Evolutionary conservation across 1,140 invertebrate species (phyloP).

Genomic region (Holotrichia oblita): DNA sequence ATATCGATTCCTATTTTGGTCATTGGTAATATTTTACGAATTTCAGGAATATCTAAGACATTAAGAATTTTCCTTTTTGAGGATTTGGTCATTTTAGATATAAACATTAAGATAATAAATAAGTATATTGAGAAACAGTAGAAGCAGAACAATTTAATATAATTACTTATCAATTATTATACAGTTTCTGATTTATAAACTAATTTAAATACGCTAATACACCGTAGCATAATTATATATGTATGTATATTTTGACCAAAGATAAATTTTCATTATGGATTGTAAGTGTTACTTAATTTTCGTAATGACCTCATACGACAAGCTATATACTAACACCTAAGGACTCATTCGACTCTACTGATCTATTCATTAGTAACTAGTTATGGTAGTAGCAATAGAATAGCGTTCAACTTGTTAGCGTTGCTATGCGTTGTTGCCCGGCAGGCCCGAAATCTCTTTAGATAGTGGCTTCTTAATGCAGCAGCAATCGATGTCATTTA

Average conservation of each 20-base stretch:
- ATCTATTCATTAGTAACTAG: constrained; percentile 34
- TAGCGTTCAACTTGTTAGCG: constrained; percentile 18
- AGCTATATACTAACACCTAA: constrained; percentile 22
- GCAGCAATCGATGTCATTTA: constrained; percentile 23
- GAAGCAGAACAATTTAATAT: neutral
- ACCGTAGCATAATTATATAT: constrained; percentile 15
- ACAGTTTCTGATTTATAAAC: constrained; percentile 12
- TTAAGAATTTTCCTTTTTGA: too few relatives aligned
- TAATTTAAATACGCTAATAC: constrained; percentile 9
- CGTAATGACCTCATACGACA: constrained; percentile 28
- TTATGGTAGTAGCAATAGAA: constrained; percentile 5
- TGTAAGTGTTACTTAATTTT: constrained; percentile 37
- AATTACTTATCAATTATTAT: constrained; percentile 20
- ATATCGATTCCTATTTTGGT: too few relatives aligned
- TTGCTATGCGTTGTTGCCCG: constrained; percentile 13
- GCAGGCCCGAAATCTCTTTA: constrained; percentile 19
- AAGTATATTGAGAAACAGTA: neutral
- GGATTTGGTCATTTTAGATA: too few relatives aligned
- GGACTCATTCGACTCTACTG: constrained; percentile 9
- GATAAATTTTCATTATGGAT: constrained; percentile 29
- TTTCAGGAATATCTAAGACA: too few relatives aligned
- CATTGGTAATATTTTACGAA: too few relatives aligned
- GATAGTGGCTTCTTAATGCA: constrained; percentile 24
- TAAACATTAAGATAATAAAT: too few relatives aligned
- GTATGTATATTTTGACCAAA: constrained; percentile 12